phyloP scores from a whole-genome alignment of 2,113 vertebrate species.

The Corythoichthys intestinalis region DNA sequence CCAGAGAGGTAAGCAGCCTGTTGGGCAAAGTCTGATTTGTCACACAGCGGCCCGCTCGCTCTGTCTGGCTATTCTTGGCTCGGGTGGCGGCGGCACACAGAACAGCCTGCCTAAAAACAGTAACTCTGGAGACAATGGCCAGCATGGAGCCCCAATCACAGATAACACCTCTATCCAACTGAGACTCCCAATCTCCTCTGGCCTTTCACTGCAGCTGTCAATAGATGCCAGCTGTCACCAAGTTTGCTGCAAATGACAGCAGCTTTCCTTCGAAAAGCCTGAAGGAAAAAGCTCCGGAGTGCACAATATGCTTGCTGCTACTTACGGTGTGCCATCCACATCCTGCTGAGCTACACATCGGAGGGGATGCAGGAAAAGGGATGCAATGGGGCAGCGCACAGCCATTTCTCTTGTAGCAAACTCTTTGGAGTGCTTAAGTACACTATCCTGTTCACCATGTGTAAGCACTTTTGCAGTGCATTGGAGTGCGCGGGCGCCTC shows the following conservation, averaged over 20 bases:
- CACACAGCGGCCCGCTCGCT: constrained; percentile 54
- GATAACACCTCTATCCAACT: constrained; percentile 38
- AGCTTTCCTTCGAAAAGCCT: constrained; percentile 32
- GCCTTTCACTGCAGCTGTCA: constrained; percentile 50
- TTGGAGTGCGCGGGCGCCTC: constrained; percentile 19
- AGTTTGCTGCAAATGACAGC: constrained; percentile 29
- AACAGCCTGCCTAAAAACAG: constrained; percentile 39
- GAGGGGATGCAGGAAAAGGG: constrained; percentile 57
- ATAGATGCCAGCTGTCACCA: constrained; percentile 63
- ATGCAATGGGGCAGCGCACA: constrained; percentile 34
- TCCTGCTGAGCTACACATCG: constrained; percentile 61
- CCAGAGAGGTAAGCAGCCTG: constrained; percentile 51
- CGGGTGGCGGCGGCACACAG: constrained; percentile 16
- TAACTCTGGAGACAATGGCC: constrained; percentile 58
- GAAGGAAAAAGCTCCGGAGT: constrained; percentile 1
- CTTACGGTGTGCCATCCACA: constrained; percentile 40
- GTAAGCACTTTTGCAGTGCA: constrained; percentile 49
- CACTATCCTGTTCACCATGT: constrained; percentile 54
- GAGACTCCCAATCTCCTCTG: constrained; percentile 44
- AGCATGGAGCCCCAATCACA: constrained; percentile 48
- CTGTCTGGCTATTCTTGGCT: constrained; percentile 64
- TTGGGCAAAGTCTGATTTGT: constrained; percentile 57
- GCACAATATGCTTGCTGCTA: constrained; percentile 6
- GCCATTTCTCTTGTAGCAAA: constrained; percentile 61
- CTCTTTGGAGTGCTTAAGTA: constrained; percentile 40